phyloP scores from a whole-genome alignment of 2,888 invertebrate genomes.

The Laothoe populi region DNA sequence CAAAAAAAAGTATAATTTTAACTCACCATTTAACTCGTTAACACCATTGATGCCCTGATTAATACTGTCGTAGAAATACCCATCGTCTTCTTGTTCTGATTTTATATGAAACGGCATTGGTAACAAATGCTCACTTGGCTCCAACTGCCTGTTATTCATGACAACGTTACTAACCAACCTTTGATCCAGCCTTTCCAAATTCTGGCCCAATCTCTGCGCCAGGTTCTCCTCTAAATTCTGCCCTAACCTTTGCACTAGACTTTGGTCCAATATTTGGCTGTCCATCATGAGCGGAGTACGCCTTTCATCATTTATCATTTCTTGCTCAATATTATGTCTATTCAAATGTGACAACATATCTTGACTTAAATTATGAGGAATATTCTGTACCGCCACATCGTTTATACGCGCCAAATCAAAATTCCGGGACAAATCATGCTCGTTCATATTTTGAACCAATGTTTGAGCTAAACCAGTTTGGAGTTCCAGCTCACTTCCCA shows the following conservation, averaged over 20 bases:
- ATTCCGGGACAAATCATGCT: conserved; percentile 54
- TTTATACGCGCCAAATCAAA: conserved; percentile 47
- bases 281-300: conserved; percentile 43
- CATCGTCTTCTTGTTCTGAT: conserved; percentile 73
- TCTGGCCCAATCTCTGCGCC: conserved; percentile 35
- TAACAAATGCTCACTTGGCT: conserved; percentile 56
- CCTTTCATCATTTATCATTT: conserved; percentile 46
- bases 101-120: conserved; percentile 76
- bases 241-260: conserved; percentile 31
- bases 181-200: conserved; percentile 41
- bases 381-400: conserved; percentile 31
- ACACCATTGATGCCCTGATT: conserved; percentile 55
- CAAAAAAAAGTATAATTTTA: conserved; percentile 23
- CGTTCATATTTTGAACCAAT: conserved; percentile 58
- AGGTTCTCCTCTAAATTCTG: conserved; percentile 35
- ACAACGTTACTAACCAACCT: conserved; percentile 38
- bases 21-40: conserved; percentile 64
- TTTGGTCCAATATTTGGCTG: conserved; percentile 32
- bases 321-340: conserved; percentile 56
- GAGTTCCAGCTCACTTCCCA: conserved; percentile 51
- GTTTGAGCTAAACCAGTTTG: conserved; percentile 57
- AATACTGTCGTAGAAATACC: conserved; percentile 72
- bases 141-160: conserved; percentile 51
- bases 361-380: conserved; percentile 54
- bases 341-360: conserved; percentile 63